Percentiles rank a stretch among this genome's conserved stretches.
These are phyloP conservation scores for Oreochromis grahami DNA, from an alignment of 2,797 vertebrate genomes.

Conservation along the genomic window DNA sequence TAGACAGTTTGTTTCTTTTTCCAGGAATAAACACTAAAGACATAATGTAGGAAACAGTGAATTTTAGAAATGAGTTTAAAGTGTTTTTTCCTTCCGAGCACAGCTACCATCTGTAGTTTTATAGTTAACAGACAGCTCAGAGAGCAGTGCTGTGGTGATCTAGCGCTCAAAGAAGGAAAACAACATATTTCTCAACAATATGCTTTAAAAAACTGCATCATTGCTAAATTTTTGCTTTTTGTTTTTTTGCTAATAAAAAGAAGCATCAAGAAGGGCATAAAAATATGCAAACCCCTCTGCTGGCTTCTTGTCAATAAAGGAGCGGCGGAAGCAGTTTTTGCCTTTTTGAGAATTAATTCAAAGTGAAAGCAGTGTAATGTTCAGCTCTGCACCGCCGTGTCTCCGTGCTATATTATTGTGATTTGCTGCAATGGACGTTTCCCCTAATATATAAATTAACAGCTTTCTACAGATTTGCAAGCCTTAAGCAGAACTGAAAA, in stretches of 20 bases:
- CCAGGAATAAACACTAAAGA: not conserved
- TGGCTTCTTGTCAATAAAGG: not conserved
- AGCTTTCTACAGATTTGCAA: not conserved
- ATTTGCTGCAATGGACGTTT: not conserved
- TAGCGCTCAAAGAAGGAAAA: not conserved
- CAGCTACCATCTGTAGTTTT: not conserved
- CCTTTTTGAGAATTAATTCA: not conserved
- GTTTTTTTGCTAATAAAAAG: not conserved
- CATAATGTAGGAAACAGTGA: not conserved
- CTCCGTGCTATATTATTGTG: not conserved
- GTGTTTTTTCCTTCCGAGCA: not conserved
- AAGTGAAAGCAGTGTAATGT: not conserved
- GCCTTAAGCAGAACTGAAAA: not conserved
- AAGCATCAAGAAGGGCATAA: not conserved
- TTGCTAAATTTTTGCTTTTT: not conserved
- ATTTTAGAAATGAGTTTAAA: not conserved
- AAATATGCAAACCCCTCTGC: not conserved
- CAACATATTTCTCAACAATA: not conserved
- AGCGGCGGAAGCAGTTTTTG: not conserved
- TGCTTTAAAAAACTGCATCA: not conserved
- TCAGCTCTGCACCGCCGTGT: not conserved
- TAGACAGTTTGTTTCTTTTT: not conserved
- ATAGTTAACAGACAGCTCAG: not conserved
- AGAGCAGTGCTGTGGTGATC: not conserved
- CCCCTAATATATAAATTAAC: conserved; percentile 7